Conservation (phyloP, 2,888 invertebrate species). For the Hirtodrosophila cameraria region DNA sequence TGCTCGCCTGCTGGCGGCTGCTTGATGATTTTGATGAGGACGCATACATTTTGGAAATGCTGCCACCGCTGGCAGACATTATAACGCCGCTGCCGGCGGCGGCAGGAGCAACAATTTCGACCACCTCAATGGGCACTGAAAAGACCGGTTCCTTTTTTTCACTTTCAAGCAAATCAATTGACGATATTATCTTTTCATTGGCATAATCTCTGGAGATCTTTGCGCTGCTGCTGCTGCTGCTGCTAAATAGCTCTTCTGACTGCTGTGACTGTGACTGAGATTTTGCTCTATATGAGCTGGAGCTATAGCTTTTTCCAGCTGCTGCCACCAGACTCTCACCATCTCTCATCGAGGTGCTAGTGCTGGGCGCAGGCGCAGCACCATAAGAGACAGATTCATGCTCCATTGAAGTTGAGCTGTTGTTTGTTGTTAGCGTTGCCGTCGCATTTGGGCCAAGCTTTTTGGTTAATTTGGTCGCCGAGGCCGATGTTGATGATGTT, state of each 20-base stretch:
- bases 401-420: slow-evolving; percentile 70
- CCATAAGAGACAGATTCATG: slow-evolving; percentile 68
- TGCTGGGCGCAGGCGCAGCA: slow-evolving; percentile 21
- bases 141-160: slow-evolving; percentile 80
- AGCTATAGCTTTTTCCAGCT: slow-evolving; percentile 47
- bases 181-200: slow-evolving; percentile 77
- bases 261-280: slow-evolving; percentile 55
- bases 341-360: slow-evolving; percentile 2
- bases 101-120: slow-evolving; percentile 66
- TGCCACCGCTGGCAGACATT: slow-evolving; percentile 59
- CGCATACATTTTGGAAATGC: slow-evolving; percentile 67
- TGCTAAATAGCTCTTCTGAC: slow-evolving; percentile 46
- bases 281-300: slow-evolving; percentile 57
- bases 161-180: slow-evolving; percentile 80
- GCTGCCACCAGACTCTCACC: slow-evolving; percentile 23
- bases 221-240: slow-evolving; percentile 56
- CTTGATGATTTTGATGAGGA: slow-evolving; percentile 57
- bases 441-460: slow-evolving; percentile 67
- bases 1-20: slow-evolving; percentile 55
- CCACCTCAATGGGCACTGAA: slow-evolving; percentile 81
- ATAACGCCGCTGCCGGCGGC: slow-evolving; percentile 21
- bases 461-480: slow-evolving; percentile 72
- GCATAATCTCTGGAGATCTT: slow-evolving; percentile 69
- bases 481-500: slow-evolving; percentile 67
- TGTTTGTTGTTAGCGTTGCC: slow-evolving; percentile 63